Percentiles rank a stretch among this genome's conserved stretches.
phyloP scores from a whole-genome alignment of 2,888 invertebrate species.

The Sphaerophoria rueppellii region DNA sequence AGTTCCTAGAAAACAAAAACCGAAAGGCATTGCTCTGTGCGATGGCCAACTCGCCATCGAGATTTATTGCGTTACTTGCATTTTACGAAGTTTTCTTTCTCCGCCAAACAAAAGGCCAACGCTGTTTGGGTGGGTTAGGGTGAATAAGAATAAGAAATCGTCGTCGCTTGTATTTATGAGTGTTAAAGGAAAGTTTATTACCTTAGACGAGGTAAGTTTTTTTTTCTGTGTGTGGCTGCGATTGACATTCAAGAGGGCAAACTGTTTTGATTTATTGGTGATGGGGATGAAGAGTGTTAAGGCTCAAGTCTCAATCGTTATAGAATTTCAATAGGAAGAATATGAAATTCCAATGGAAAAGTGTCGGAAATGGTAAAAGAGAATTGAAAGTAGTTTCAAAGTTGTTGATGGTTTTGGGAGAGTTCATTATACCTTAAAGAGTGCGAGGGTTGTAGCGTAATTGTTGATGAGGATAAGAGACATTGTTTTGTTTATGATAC shows the following conservation, averaged over 20 bases:
- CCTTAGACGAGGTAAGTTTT: not conserved
- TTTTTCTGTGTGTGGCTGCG: conserved; percentile 8
- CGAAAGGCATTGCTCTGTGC: not conserved
- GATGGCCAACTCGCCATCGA: not conserved
- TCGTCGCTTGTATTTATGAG: conserved; percentile 25
- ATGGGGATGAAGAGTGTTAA: not conserved
- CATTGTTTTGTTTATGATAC: too few relatives aligned
- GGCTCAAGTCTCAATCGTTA: not conserved
- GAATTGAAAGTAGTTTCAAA: not conserved
- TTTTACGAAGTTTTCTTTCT: conserved; percentile 26
- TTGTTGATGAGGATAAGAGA: too few relatives aligned
- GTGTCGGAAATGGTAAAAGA: too few relatives aligned
- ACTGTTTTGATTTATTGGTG: conserved; percentile 29
- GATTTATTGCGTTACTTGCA: conserved; percentile 54
- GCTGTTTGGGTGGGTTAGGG: conserved; percentile 43
- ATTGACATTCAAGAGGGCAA: conserved; percentile 26
- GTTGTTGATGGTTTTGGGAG: not conserved
- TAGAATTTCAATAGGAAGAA: conserved; percentile 7
- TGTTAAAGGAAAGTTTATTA: conserved; percentile 33
- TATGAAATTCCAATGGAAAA: not conserved
- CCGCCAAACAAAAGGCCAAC: too few relatives aligned
- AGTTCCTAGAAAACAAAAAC: conserved; percentile 63
- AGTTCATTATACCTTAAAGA: too few relatives aligned
- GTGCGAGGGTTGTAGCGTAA: too few relatives aligned
- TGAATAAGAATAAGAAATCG: conserved; percentile 54